Evolutionary conservation across 2,797 vertebrate genomes (phyloP).

Genomic region (Gorsachius magnificus): DNA sequence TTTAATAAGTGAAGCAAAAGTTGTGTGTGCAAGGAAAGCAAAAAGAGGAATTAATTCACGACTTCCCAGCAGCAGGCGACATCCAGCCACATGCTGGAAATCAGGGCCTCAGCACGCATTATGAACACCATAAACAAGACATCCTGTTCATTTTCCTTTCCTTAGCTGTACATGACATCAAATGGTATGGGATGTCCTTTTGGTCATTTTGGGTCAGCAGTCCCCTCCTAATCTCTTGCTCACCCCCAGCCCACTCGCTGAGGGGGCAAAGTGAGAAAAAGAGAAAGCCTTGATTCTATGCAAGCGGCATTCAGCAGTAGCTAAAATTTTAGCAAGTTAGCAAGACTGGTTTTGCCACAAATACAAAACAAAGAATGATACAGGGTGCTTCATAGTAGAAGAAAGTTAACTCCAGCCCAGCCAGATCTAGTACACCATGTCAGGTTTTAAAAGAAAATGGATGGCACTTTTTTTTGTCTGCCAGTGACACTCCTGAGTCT

Average conservation of each 20-base stretch:
- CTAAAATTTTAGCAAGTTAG: background rate
- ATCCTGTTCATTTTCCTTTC: background rate
- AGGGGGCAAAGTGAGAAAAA: background rate
- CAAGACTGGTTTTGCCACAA: background rate
- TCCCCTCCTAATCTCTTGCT: background rate
- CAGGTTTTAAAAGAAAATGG: background rate
- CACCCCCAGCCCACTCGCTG: fast-evolving
- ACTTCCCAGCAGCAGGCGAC: fast-evolving
- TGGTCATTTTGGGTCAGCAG: background rate
- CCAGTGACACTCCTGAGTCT: no score
- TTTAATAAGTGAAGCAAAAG: background rate
- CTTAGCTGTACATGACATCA: background rate
- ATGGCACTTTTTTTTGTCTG: background rate
- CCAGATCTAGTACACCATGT: background rate
- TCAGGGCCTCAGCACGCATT: background rate
- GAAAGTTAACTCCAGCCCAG: background rate
- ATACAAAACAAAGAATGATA: background rate
- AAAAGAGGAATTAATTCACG: background rate
- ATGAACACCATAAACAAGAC: background rate
- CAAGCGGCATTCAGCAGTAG: background rate
- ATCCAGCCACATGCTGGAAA: background rate
- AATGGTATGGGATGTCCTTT: background rate
- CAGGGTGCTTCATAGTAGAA: background rate
- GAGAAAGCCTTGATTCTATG: background rate
- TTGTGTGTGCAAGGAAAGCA: fast-evolving